Percentiles rank a stretch among this genome's conserved stretches.
These are phyloP conservation scores for Perdita meconis DNA, from an alignment of 2,888 invertebrate species.

Conservation along the genomic window DNA sequence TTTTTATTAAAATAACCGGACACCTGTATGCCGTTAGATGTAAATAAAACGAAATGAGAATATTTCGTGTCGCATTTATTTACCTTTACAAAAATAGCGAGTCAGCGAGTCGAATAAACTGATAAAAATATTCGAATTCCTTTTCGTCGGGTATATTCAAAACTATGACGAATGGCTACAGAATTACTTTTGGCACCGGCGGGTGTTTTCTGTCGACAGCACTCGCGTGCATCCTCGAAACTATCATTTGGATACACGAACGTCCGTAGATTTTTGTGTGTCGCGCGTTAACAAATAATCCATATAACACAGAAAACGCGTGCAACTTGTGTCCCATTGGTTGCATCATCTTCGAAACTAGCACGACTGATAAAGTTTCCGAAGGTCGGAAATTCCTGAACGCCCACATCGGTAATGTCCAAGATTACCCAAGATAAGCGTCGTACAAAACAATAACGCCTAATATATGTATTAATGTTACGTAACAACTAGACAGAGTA, in stretches of 20 bases:
- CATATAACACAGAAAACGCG: not conserved
- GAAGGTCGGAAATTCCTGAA: not conserved
- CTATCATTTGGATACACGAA: not conserved
- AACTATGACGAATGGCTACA: constrained; percentile 14
- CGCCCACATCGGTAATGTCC: not conserved
- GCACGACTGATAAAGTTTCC: not conserved
- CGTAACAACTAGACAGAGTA: not conserved
- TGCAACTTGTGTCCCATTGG: not conserved
- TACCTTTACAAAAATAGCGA: not conserved
- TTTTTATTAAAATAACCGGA: too few species aligned
- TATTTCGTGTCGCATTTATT: not conserved
- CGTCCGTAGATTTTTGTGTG: not conserved
- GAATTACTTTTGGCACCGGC: constrained; percentile 28
- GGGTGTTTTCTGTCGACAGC: not conserved
- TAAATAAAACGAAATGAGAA: too few species aligned
- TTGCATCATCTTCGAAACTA: not conserved
- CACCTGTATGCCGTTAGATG: too few species aligned
- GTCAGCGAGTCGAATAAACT: not conserved
- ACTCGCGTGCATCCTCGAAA: not conserved
- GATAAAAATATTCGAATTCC: not conserved
- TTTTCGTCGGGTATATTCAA: not conserved
- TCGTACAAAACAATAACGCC: not conserved
- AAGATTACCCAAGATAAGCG: not conserved
- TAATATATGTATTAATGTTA: not conserved
- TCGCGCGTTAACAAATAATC: constrained; percentile 2